phyloP scores from a whole-genome alignment of 1,140 invertebrate species.

The Cepaea nemoralis region DNA sequence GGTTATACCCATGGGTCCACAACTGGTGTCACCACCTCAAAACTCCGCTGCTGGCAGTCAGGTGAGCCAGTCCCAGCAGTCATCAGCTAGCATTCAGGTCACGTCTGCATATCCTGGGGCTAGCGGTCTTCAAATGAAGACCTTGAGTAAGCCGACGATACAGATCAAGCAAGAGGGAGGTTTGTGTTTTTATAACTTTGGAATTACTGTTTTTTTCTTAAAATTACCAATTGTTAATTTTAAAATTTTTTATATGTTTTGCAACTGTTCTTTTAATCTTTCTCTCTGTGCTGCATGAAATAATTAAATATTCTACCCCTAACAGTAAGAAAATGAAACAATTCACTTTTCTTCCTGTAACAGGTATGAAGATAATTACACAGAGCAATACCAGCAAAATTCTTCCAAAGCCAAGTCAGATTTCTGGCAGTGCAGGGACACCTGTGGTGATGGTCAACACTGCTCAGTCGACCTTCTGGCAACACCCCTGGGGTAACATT shows the following conservation, averaged over 20 bases:
- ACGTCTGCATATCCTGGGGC: slow-evolving; percentile 57
- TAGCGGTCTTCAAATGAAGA: slow-evolving; percentile 62
- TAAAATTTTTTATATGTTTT: background rate
- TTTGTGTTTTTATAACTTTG: background rate
- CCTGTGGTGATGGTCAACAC: slow-evolving; percentile 68
- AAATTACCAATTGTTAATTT: background rate
- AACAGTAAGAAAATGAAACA: too few relatives aligned
- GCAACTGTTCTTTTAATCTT: background rate
- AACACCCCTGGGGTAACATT: slow-evolving; percentile 58
- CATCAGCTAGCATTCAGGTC: slow-evolving; percentile 50
- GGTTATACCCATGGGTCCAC: slow-evolving; percentile 63
- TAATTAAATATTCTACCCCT: too few relatives aligned
- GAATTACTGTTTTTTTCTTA: background rate
- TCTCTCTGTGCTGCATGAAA: too few relatives aligned
- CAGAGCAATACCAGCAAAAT: slow-evolving; percentile 68
- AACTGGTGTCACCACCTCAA: slow-evolving; percentile 35
- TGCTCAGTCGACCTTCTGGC: slow-evolving; percentile 41
- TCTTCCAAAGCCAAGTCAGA: slow-evolving; percentile 63
- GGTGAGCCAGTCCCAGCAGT: slow-evolving; percentile 53
- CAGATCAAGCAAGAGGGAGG: slow-evolving; percentile 70
- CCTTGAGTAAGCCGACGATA: slow-evolving; percentile 62
- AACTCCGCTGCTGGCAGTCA: slow-evolving; percentile 4
- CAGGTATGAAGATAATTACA: slow-evolving; percentile 72
- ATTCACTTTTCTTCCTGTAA: background rate
- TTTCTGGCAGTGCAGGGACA: slow-evolving; percentile 51